A percentile compares a stretch with the other conserved stretches of the same genome.
Evolutionary conservation across 2,888 invertebrate genomes (phyloP).

Genomic region (Cantharis flavilabris): DNA sequence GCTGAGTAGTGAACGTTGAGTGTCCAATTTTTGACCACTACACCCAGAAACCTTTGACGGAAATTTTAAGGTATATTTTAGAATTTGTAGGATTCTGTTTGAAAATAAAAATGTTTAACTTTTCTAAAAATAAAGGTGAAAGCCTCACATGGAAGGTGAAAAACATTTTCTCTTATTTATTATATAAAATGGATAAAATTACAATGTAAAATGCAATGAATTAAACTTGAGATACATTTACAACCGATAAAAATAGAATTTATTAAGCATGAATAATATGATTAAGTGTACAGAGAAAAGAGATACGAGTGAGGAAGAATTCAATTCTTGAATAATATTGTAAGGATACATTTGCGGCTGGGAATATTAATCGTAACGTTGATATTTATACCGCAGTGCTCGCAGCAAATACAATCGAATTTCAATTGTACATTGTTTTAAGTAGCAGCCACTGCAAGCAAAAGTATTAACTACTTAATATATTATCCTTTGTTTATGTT

Average conservation of each 20-base stretch:
- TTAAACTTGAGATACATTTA: no score
- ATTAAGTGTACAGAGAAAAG: neutral
- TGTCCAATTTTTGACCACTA: no score
- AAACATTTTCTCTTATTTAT: no score
- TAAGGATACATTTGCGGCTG: neutral
- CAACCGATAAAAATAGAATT: neutral
- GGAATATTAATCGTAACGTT: neutral
- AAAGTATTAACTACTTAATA: neutral
- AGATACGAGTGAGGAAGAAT: neutral
- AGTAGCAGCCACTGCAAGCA: neutral
- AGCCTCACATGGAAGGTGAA: no score
- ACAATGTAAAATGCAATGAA: no score
- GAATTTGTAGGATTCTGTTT: no score
- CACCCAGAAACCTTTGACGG: no score
- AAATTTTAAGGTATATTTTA: no score
- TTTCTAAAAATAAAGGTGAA: no score
- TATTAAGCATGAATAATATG: neutral
- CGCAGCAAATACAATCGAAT: neutral
- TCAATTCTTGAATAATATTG: neutral
- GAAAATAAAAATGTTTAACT: no score
- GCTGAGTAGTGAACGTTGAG: no score
- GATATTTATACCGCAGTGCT: neutral
- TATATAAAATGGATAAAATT: no score
- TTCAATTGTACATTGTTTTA: neutral
- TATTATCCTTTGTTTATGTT: neutral